A percentile compares a stretch with the other conserved stretches of the same genome.
phyloP scores from a whole-genome alignment of 1,140 invertebrate genomes.

The Aphelenchoides fujianensis region DNA sequence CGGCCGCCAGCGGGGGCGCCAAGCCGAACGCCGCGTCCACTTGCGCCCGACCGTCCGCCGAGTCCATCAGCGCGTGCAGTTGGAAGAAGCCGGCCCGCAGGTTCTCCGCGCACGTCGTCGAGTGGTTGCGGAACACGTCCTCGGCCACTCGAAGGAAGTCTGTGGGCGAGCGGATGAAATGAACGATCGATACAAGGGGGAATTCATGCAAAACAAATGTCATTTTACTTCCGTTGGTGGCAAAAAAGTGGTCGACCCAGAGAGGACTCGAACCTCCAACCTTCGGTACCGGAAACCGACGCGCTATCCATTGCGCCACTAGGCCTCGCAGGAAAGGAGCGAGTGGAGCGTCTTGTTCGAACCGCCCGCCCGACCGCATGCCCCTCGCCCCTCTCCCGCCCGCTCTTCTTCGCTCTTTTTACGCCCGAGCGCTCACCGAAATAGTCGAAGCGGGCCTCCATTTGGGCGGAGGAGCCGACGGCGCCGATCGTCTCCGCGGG shows the following conservation, averaged over 20 bases:
- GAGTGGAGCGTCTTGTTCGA: no score
- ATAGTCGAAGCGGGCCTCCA: conserved; percentile 6
- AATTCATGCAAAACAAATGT: no score
- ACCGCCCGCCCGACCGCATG: no score
- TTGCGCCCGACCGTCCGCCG: background rate
- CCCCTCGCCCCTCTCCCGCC: no score
- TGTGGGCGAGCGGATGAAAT: no score
- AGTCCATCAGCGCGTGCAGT: background rate
- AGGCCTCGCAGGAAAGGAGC: no score
- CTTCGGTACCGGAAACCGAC: no score
- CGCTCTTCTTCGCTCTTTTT: background rate
- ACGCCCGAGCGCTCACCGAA: conserved; percentile 12
- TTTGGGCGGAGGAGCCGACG: conserved; percentile 22
- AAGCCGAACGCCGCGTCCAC: background rate
- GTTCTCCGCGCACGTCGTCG: background rate
- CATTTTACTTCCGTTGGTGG: no score
- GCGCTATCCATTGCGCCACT: no score
- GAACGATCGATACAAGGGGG: no score
- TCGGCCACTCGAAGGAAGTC: background rate
- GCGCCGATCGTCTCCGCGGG: conserved; percentile 6
- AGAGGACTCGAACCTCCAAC: no score
- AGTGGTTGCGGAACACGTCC: background rate
- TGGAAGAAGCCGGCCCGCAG: background rate
- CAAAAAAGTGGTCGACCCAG: no score
- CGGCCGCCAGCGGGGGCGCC: background rate